Evolutionary conservation across 2,797 vertebrate genomes (phyloP), one percentile per base, ranked within the genome.

Genomic region (Chromobotia macracanthus): DNA sequence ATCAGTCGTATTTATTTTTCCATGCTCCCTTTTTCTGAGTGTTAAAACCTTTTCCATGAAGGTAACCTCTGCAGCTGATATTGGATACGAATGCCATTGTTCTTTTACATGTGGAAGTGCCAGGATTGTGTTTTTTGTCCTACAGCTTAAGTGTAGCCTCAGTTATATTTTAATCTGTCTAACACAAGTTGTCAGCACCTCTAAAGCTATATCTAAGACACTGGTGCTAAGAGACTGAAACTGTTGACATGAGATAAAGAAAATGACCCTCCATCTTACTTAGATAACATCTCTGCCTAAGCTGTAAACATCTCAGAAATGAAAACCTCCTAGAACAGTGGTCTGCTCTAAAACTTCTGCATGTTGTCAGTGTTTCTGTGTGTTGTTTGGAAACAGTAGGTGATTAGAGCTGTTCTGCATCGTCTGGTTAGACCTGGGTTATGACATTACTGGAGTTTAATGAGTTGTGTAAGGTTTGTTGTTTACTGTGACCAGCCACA

Each of bases 1-100:
- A 58, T 72, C 60, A 80, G 70, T 84, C 73, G 74, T 75, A 58
- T 58, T 65, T 41, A 55, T 51, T 63, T 79, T 63, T 75, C 7
- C 48, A 65, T 75, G 23, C 38, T 80, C 79, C 65, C 25, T 25
- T 50, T 19, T 72, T 71, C 73, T 56, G 46, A 77, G 71, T 70
- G 53, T 25, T 66, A 69, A 56, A 72, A 69, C 21, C 44, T 8
- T 68, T 64, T 53, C 67, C 3, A 77, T 68, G 16, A 56, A 61
- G 55, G 23, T 71, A 74, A 50, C 16, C 10, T 48, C 21, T 48
- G 5, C 21, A 4, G n/a, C 41, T 8, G 58, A 28, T 56, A 63
- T 15, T 16, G 18, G 73, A 76, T 15, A 23, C 13, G 10, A 75
- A 81, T 73, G 83, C 60, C 83, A 84, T 21, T n/a, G 11, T 77